A percentile compares a stretch with the other conserved stretches of the same genome.
Evolutionary conservation across 2,888 invertebrate genomes (phyloP).

Genomic region (Ditula angustiorana): DNA sequence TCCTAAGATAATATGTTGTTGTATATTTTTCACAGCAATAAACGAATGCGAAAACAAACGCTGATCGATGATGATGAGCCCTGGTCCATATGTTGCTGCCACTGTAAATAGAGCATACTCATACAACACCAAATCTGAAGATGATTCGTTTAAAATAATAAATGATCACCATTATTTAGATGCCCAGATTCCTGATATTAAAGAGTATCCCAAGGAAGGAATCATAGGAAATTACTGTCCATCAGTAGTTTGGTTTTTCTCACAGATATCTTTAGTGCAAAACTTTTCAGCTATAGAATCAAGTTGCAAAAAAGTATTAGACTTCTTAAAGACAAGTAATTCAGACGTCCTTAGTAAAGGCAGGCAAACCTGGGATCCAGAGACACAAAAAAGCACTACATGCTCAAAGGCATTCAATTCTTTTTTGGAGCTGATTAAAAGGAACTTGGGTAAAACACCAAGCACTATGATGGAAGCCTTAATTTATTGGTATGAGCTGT

Average conservation of each 20-base stretch:
- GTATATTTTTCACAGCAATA: no score
- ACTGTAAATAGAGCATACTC: not conserved
- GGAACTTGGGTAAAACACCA: not conserved
- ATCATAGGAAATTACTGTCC: not conserved
- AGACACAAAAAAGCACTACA: constrained; percentile 5
- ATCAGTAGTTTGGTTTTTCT: not conserved
- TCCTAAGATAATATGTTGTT: no score
- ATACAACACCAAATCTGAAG: not conserved
- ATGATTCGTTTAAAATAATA: not conserved
- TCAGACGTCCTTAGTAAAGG: constrained; percentile 18
- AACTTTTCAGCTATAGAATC: not conserved
- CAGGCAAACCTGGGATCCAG: constrained; percentile 12
- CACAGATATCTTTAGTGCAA: not conserved
- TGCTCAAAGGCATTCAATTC: constrained; percentile 5
- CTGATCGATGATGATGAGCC: no score
- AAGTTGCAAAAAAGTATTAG: not conserved
- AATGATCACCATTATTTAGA: not conserved
- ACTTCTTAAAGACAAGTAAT: not conserved
- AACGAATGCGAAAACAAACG: no score
- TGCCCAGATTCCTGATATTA: not conserved
- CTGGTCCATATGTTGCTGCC: not conserved
- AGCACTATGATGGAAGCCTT: not conserved
- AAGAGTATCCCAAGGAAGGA: not conserved
- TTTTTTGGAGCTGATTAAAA: not conserved
- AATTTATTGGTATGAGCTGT: constrained; percentile 11